Evolutionary conservation across 2,888 invertebrate genomes (phyloP), one percentile per base, ranked within the genome.

Genomic region (Ernsta delagoae): DNA sequence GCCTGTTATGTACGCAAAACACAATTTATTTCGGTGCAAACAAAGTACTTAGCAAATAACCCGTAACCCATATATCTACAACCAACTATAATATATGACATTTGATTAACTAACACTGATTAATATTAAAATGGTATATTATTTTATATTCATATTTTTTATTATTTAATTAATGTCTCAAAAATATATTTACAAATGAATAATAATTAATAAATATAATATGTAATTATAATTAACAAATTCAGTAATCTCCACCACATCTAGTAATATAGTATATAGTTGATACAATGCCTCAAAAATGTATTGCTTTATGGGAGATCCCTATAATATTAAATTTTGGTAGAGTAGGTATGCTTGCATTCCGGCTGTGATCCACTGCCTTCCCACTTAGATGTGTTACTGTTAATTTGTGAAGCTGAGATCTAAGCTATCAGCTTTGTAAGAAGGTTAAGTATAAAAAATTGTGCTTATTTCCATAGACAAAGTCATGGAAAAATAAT

Each of bases 101-200:
- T n/a, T n/a, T n/a, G n/a, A n/a, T 45, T 41, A 8, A 45, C 11
- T 45, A 45, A 45, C n/a, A 45, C n/a, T 45, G 45, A 4, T 45
- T 45, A n/a, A 45, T 3, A 45, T 45, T n/a, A n/a, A n/a, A n/a
- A n/a, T n/a, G n/a, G n/a, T 7, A 6, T 11, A 45, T 45, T 45
- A 4, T n/a, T 4, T 45, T 45, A 1, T 45, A 45, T n/a, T n/a
- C 45, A 45, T 45, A 45, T n/a, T n/a, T 45, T n/a, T 45, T n/a
- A 45, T 45, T n/a, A n/a, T n/a, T n/a, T n/a, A n/a, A n/a, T 45
- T 45, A 45, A 45, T 45, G 45, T 45, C 45, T 45, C 45, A 45
- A 45, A 45, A 45, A 45, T n/a, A 45, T 45, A 3, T n/a, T 8
- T 45, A n/a, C n/a, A n/a, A n/a, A n/a, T 11, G 4, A 4, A n/a